phyloP scores from a whole-genome alignment of 2,797 vertebrate genomes.

The Brachyalestes nurse region DNA sequence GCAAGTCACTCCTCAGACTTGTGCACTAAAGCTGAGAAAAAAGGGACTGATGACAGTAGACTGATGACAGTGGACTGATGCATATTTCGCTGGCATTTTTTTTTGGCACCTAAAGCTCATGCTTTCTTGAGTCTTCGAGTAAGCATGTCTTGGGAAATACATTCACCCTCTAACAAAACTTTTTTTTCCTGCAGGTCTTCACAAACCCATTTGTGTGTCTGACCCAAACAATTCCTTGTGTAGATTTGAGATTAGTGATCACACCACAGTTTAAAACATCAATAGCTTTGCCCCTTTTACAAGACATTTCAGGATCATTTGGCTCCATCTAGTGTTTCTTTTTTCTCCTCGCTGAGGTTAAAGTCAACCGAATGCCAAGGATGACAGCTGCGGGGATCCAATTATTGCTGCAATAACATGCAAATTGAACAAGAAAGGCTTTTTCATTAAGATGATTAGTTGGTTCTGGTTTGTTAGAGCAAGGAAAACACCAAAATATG shows the following conservation, averaged over 20 bases:
- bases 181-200: neutral
- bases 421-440: neutral
- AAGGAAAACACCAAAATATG: neutral
- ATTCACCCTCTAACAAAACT: neutral
- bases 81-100: neutral
- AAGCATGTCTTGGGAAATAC: neutral
- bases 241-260: neutral
- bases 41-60: neutral
- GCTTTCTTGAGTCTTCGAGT: neutral
- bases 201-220: neutral
- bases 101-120: slow-evolving; percentile 5
- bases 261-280: neutral
- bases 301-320: neutral
- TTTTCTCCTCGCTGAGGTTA: neutral
- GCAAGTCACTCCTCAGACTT: slow-evolving; percentile 15
- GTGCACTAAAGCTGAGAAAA: neutral
- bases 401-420: neutral
- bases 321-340: slow-evolving; percentile 48
- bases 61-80: neutral
- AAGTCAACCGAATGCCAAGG: neutral
- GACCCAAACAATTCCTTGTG: neutral
- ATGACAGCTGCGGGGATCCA: neutral
- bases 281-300: neutral
- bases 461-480: neutral
- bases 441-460: neutral